phyloP scores from a whole-genome alignment of 2,888 invertebrate genomes.

The Zaprionus lineosus region DNA sequence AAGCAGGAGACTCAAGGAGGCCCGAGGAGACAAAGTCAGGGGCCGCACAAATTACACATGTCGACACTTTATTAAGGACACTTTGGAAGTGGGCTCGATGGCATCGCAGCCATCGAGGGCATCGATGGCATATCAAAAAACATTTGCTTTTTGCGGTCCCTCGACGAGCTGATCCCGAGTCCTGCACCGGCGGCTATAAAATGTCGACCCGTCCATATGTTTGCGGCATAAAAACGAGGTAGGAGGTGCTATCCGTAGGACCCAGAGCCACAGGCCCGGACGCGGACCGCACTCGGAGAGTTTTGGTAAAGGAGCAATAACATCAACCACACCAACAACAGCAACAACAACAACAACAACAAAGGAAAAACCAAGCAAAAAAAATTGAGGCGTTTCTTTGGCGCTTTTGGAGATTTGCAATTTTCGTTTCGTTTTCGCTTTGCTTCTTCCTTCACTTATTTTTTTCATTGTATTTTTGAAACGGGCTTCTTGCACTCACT shows the following conservation, averaged over 20 bases:
- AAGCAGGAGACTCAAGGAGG: constrained; percentile 2
- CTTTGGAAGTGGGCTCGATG: constrained; percentile 13
- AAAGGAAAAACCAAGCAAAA: no score
- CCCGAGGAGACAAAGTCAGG: constrained; percentile 27
- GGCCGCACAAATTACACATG: constrained; percentile 78
- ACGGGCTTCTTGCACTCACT: no score
- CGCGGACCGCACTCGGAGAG: no score
- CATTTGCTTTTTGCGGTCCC: constrained; percentile 66
- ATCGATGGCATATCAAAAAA: constrained; percentile 61
- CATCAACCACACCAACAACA: no score
- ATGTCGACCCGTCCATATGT: constrained; percentile 77
- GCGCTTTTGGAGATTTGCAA: constrained; percentile 30
- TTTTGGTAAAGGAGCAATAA: no score
- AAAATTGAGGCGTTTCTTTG: constrained; percentile 52
- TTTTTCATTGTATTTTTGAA: background rate
- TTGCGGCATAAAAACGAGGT: constrained; percentile 32
- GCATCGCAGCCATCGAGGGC: background rate
- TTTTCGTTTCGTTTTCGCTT: background rate
- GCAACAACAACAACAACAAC: no score
- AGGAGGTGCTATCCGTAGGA: constrained; percentile 17
- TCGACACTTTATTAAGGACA: constrained; percentile 80
- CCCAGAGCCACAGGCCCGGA: no score
- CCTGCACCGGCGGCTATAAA: constrained; percentile 62
- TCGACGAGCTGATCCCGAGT: constrained; percentile 62
- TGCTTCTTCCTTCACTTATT: background rate